Percentiles rank a stretch among this genome's conserved stretches.
phyloP scores from a whole-genome alignment of 2,113 vertebrate genomes.

The Toxotes chatareus region DNA sequence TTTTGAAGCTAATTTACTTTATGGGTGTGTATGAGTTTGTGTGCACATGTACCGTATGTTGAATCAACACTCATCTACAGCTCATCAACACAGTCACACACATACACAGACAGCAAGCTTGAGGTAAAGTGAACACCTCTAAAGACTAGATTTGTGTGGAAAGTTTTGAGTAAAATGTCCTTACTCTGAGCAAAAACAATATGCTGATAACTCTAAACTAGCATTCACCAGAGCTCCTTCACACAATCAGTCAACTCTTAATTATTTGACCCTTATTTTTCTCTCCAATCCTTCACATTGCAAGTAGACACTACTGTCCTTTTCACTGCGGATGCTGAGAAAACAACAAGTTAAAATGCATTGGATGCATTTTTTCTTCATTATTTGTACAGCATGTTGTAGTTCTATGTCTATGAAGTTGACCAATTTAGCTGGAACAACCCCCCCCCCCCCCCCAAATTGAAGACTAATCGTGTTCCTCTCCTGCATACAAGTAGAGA shows the following conservation, averaged over 20 bases:
- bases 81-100: background rate
- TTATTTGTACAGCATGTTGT: background rate
- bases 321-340: background rate
- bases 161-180: background rate
- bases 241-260: background rate
- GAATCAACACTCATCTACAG: too few relatives aligned
- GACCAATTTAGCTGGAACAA: background rate
- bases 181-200: background rate
- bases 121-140: too few relatives aligned
- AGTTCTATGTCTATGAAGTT: background rate
- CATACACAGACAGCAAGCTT: background rate
- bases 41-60: too few relatives aligned
- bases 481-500: background rate
- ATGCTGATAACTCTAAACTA: background rate
- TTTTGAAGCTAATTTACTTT: too few relatives aligned
- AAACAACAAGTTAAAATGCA: background rate
- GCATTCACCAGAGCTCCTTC: background rate
- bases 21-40: too few relatives aligned
- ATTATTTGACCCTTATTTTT: background rate
- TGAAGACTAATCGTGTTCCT: background rate
- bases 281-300: background rate
- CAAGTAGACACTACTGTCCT: background rate
- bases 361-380: background rate
- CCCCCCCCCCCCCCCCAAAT: background rate
- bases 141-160: background rate